These are phyloP conservation scores for Sycophila sp. DNA, from an alignment of 1,140 invertebrate species.

Conservation along the genomic window DNA sequence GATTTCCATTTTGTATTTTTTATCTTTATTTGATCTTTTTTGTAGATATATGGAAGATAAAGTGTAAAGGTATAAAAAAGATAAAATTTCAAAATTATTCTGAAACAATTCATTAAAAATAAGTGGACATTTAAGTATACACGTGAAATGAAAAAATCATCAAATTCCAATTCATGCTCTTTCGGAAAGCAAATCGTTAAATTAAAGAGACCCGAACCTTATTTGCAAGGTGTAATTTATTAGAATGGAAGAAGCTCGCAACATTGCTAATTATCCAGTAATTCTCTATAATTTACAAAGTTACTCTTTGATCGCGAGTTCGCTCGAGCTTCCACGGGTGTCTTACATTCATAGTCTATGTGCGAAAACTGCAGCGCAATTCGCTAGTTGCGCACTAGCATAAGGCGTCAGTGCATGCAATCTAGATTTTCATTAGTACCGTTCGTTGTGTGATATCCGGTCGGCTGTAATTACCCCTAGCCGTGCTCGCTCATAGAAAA, in stretches of 20 bases:
- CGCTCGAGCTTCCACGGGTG: neutral
- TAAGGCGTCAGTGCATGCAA: conserved; percentile 39
- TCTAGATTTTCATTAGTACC: conserved; percentile 46
- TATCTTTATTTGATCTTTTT: no score
- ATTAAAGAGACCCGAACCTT: conserved; percentile 12
- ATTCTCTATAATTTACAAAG: conserved; percentile 41
- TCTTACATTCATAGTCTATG: no score
- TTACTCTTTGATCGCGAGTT: conserved; percentile 9
- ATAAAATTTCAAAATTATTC: no score
- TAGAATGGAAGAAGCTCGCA: neutral
- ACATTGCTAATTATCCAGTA: conserved; percentile 27
- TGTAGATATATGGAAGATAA: no score
- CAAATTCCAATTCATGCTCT: no score
- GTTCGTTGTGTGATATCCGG: conserved; percentile 33
- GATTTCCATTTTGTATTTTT: no score
- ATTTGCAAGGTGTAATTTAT: conserved; percentile 15
- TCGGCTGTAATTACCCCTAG: conserved; percentile 31
- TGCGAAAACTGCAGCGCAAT: no score
- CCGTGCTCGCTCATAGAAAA: neutral
- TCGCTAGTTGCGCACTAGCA: no score
- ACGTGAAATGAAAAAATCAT: no score
- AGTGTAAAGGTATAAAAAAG: no score
- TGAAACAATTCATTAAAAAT: no score
- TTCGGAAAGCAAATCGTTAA: conserved; percentile 17
- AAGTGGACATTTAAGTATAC: no score